A percentile compares a stretch with the other conserved stretches of the same genome.
phyloP scores from a whole-genome alignment of 2,888 invertebrate species.

The Stenolophus ochropezus region DNA sequence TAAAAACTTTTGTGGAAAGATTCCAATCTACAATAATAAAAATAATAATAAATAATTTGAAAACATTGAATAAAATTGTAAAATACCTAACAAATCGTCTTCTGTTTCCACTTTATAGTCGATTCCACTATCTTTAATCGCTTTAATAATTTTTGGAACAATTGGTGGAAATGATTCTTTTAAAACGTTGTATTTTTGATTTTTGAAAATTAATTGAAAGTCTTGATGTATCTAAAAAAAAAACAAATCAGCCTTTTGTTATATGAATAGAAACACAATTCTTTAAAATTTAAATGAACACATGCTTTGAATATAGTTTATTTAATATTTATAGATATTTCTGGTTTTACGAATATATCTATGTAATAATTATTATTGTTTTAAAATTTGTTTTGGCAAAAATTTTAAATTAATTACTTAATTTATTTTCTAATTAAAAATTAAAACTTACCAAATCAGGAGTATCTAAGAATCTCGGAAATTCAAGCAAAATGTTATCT shows the following conservation, averaged over 20 bases:
- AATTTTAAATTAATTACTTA: too few species aligned
- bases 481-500: conserved; percentile 3
- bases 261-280: too few species aligned
- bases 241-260: too few species aligned
- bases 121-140: not conserved
- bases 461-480: conserved; percentile 12
- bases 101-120: not conserved
- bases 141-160: not conserved
- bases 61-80: not conserved
- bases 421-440: not conserved
- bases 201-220: conserved; percentile 6
- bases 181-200: not conserved
- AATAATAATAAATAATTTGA: not conserved
- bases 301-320: too few species aligned
- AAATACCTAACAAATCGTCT: not conserved
- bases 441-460: conserved; percentile 1
- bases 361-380: too few species aligned
- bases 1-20: not conserved
- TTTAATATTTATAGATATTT: not conserved
- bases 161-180: not conserved
- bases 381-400: too few species aligned
- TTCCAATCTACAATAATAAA: not conserved
- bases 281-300: too few species aligned
- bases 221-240: not conserved
- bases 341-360: too few species aligned